phyloP scores from a whole-genome alignment of 2,113 vertebrate species.

The Sylvilagus bachmani region DNA sequence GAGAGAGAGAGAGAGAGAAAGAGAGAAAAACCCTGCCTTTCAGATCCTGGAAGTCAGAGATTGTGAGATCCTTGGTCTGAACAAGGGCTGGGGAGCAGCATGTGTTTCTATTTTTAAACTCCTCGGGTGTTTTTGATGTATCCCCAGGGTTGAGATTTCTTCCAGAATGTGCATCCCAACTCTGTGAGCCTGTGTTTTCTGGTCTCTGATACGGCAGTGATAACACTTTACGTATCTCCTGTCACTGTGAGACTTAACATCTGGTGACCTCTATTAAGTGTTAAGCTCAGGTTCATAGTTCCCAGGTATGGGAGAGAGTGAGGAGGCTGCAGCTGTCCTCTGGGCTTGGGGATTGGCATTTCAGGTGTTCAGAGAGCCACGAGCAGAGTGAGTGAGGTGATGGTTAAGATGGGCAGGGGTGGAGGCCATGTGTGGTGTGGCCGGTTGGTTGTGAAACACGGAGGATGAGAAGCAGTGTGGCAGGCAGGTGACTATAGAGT shows the following conservation, averaged over 20 bases:
- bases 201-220: not conserved
- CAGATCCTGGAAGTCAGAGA: not conserved
- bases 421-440: fast-evolving
- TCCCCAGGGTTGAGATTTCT: not conserved
- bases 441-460: fast-evolving
- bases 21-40: not conserved
- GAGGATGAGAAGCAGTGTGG: not conserved
- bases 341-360: not conserved
- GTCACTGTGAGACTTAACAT: not conserved
- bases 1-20: too few relatives aligned
- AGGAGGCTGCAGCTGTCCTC: too few relatives aligned
- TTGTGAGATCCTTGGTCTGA: not conserved
- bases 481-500: fast-evolving
- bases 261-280: not conserved
- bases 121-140: not conserved
- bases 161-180: not conserved
- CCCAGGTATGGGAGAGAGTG: too few relatives aligned
- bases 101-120: not conserved
- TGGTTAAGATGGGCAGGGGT: too few relatives aligned
- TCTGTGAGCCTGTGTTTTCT: not conserved
- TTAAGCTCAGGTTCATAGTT: not conserved
- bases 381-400: fast-evolving
- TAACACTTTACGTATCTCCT: not conserved
- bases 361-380: too few relatives aligned
- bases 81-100: too few relatives aligned